Base-by-base conservation (phyloP, 2,113 vertebrate species). In the Rhegmatorhina hoffmannsi region DNA sequence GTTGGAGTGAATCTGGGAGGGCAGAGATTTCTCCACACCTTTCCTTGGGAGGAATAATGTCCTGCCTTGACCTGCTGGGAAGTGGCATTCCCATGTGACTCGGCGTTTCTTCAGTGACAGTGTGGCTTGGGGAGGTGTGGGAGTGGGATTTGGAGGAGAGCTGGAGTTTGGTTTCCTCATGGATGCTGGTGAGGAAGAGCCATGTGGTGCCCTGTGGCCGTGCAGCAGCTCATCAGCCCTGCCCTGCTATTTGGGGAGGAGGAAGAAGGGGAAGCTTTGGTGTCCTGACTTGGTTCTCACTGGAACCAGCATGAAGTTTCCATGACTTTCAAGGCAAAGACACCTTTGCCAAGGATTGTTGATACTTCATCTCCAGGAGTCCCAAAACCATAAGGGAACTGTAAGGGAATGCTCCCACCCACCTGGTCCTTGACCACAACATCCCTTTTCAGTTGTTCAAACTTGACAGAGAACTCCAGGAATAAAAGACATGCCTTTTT, bases 1-100 rank as follows among this genome's bases (percentile, higher is more conserved):
- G 95, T 95, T 97, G 92, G 56, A 96, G 85, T 20, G 2, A 92
- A 62, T 93, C 60, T 84, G 60, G 79, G 68, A 90, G 90, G 94
- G 93, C 85, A 93, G 84, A 28, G 68, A 85, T 83, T 84, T 62
- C 88, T 80, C 60, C 63, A 86, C 2, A 66, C n/a, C 62, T 72
- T 80, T 52, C 29, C 43, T 60, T 70, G 53, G 72, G 24, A 43
- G 58, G 19, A 69, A 5, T 6, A 17, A 36, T 13, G 0, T 17
- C 40, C 59, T 88, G 59, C 92, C 66, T 11, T 52, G 78, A 40
- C 34, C 34, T 76, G 69, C 14, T 72, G 78, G 49, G 38, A 89
- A 2, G 34, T 72, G 2, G 0, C 8, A 21, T 70, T 87, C 18
- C 87, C 24, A 1, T 10, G 13, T 0, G 0, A 0, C 23, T 44